Evolutionary conservation across 2,113 vertebrate species (phyloP), one percentile per base, ranked within the genome.

Genomic region (Poeciliopsis turrubarensis): DNA sequence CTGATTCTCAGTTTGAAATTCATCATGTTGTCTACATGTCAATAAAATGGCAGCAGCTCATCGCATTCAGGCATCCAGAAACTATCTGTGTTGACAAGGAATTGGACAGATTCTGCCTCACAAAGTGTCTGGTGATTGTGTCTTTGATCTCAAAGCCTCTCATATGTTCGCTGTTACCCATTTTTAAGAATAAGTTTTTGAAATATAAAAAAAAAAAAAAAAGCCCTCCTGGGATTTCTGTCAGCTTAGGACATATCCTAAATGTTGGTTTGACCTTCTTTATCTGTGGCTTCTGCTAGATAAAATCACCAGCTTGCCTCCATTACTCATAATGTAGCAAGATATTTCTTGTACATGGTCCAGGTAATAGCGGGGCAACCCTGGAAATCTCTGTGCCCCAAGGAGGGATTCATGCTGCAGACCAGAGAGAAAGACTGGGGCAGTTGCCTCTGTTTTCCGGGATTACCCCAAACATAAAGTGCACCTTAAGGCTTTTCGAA

Each of bases 371-470:
- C 13, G 22, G 73, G 63, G 60, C 32, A 73, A 73, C 37, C 69
- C 75, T 79, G 51, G 73, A 34, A 66, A 79, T 86, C 81, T 57
- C 62, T 77, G 85, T 37, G 77, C 80, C 83, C 75, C 63, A 37
- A 81, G 85, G 83, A 68, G 69, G 80, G 88, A 86, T 90, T 87
- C 78, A 65, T 75, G 75, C 84, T 78, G 73, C 26, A 81, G 86
- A 86, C 90, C 82, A 91, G 67, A 65, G 62, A 61, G 60, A 82
- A 89, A 82, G 83, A 81, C 63, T 61, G 29, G 29, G 72, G 72
- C 87, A 86, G 60, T 60, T 30, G 69, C 60, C 69, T 88, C 61
- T 75, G 69, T 71, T 88, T 77, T 64, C 1, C n/a, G 75, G 80
- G 81, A 62, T 89, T 86, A 85, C 74, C 68, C 2, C 11, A 77